phyloP scores from a whole-genome alignment of 2,797 vertebrate species.

The Darevskia nairensis region DNA sequence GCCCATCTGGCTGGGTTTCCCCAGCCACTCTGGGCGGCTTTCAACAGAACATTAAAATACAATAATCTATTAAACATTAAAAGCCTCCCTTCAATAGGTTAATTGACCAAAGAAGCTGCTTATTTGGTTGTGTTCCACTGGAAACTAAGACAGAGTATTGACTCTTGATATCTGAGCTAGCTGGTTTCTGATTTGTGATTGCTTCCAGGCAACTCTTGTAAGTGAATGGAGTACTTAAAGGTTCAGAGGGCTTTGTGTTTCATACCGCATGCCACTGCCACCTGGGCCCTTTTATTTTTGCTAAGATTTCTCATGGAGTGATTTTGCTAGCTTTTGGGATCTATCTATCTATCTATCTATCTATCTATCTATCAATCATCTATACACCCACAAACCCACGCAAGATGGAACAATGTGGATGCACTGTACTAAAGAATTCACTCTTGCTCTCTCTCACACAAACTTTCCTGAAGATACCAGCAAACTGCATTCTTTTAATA shows the following conservation, averaged over 20 bases:
- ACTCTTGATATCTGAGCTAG: neutral
- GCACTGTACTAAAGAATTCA: constrained; percentile 28
- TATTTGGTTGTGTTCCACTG: neutral
- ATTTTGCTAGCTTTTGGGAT: neutral
- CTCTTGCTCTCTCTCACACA: constrained; percentile 13
- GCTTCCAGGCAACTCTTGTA: neutral
- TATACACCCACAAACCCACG: neutral
- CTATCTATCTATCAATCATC: too few species aligned
- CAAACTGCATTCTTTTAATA: constrained; percentile 43
- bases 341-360: too few species aligned
- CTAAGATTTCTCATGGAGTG: neutral
- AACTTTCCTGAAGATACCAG: constrained; percentile 23
- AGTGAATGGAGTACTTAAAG: neutral
- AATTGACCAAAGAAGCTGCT: neutral
- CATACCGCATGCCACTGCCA: too few species aligned
- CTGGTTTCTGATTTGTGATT: neutral
- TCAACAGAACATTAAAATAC: too few species aligned
- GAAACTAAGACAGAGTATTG: neutral
- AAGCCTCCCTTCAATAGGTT: too few species aligned
- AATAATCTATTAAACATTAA: too few species aligned
- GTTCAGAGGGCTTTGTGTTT: neutral
- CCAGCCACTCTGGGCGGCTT: too few species aligned
- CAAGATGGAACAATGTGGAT: neutral
- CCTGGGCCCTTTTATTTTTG: neutral
- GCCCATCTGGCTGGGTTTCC: too few species aligned